These are phyloP conservation scores for Drosophila paucipuncta DNA, from an alignment of 2,888 invertebrate species.

Conservation along the genomic window DNA sequence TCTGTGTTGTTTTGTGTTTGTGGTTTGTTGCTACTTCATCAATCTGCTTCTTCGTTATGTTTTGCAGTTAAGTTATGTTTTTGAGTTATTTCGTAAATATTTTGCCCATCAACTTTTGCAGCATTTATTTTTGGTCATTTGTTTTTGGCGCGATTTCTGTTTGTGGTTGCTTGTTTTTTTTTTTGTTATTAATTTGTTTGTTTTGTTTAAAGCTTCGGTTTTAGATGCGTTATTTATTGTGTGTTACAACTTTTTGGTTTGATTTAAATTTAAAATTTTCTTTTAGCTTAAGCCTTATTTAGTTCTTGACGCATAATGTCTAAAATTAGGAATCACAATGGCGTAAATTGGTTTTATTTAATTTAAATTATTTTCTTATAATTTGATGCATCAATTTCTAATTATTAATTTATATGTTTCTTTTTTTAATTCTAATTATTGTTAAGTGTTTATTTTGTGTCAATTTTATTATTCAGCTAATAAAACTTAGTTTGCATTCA, in stretches of 20 bases:
- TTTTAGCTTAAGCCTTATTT: conserved; percentile 27
- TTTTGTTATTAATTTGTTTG: conserved; percentile 12
- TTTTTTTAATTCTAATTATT: conserved; percentile 71
- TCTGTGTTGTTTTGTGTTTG: conserved; percentile 21
- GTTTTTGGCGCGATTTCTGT: conserved; percentile 55
- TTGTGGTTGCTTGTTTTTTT: conserved; percentile 26
- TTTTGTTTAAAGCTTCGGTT: conserved; percentile 45
- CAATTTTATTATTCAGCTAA: conserved; percentile 33
- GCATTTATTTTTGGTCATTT: conserved; percentile 56
- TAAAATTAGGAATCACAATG: conserved; percentile 85
- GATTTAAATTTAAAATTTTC: conserved; percentile 21
- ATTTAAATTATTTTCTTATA: conserved; percentile 12
- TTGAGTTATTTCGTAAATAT: conserved; percentile 16
- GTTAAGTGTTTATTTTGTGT: conserved; percentile 60
- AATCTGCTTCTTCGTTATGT: conserved; percentile 4
- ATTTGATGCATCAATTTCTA: conserved; percentile 33
- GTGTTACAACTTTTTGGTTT: conserved; percentile 15
- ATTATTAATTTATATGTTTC: conserved; percentile 15
- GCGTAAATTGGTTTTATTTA: conserved; percentile 61
- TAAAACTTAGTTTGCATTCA: conserved; percentile 36
- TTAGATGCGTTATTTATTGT: conserved; percentile 23
- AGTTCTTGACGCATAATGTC: conserved; percentile 56
- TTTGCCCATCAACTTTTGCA: conserved; percentile 31
- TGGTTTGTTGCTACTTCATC: background rate
- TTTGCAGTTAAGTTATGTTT: conserved; percentile 14